phyloP scores from a whole-genome alignment of 2,113 vertebrate genomes.

The Platysteira castanea region DNA sequence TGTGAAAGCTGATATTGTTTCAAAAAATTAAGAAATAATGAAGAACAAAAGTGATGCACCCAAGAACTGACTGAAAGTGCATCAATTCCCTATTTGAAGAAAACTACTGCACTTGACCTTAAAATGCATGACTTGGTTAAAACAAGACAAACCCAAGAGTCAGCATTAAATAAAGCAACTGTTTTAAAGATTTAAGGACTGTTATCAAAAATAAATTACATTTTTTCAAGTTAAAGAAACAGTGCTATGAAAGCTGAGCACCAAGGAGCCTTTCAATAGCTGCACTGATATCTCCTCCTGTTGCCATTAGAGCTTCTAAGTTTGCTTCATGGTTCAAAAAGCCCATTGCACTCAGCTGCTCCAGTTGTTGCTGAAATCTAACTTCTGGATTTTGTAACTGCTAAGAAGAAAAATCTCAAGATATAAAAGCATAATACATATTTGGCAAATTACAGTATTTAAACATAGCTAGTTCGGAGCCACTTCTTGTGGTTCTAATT shows the following conservation, averaged over 20 bases:
- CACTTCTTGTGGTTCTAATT: neutral
- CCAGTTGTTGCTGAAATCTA: constrained; percentile 81
- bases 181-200: constrained; percentile 77
- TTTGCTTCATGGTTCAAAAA: constrained; percentile 97
- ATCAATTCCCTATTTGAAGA: constrained; percentile 70
- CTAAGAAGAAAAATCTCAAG: constrained; percentile 17
- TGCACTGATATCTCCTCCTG: constrained; percentile 81
- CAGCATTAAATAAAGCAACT: constrained; percentile 76
- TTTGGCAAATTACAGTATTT: neutral
- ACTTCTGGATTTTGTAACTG: constrained; percentile 78
- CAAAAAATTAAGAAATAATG: constrained; percentile 67
- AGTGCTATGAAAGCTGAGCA: constrained; percentile 78
- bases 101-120: constrained; percentile 69
- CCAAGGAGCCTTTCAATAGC: constrained; percentile 81
- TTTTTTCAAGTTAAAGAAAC: constrained; percentile 71
- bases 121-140: constrained; percentile 68
- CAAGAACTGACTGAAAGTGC: constrained; percentile 72
- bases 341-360: constrained; percentile 94
- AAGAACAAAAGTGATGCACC: constrained; percentile 67
- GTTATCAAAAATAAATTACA: constrained; percentile 83
- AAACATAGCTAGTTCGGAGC: neutral
- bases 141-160: constrained; percentile 71
- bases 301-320: constrained; percentile 85
- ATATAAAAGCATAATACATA: neutral
- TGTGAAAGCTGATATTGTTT: constrained; percentile 66